phyloP scores from a whole-genome alignment of 2,888 invertebrate genomes.

The Psylliodes chrysocephalus region DNA sequence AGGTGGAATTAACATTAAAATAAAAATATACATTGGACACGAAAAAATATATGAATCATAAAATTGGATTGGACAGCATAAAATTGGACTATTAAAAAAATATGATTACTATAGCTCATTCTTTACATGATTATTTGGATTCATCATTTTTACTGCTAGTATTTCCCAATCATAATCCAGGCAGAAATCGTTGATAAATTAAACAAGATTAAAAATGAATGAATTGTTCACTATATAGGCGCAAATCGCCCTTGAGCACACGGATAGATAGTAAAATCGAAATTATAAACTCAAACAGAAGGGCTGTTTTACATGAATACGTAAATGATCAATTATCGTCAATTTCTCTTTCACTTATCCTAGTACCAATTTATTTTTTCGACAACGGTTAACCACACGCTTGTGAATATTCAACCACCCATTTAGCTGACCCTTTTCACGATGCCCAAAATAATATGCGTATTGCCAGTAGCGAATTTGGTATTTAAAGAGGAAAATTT shows the following conservation, averaged over 20 bases:
- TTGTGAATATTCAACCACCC: constrained; percentile 19
- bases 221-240: background rate
- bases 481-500: constrained; percentile 3
- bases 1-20: too few species aligned
- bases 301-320: constrained; percentile 20
- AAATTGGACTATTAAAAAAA: too few species aligned
- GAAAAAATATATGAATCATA: too few species aligned
- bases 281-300: constrained; percentile 6
- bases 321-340: constrained; percentile 23
- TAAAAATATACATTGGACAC: too few species aligned
- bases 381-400: constrained; percentile 15
- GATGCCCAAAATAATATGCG: background rate
- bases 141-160: too few species aligned
- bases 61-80: too few species aligned
- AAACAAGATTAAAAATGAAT: too few species aligned
- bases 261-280: constrained; percentile 4
- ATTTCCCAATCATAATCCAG: too few species aligned
- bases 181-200: too few species aligned
- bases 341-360: constrained; percentile 20
- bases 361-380: constrained; percentile 22
- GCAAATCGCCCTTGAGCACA: background rate
- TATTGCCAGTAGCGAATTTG: constrained; percentile 1
- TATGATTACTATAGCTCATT: too few species aligned
- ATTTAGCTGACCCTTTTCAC: constrained; percentile 10
- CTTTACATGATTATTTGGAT: too few species aligned